Evolutionary conservation across 2,113 vertebrate genomes (phyloP).

Genomic region (Ellobius talpinus): DNA sequence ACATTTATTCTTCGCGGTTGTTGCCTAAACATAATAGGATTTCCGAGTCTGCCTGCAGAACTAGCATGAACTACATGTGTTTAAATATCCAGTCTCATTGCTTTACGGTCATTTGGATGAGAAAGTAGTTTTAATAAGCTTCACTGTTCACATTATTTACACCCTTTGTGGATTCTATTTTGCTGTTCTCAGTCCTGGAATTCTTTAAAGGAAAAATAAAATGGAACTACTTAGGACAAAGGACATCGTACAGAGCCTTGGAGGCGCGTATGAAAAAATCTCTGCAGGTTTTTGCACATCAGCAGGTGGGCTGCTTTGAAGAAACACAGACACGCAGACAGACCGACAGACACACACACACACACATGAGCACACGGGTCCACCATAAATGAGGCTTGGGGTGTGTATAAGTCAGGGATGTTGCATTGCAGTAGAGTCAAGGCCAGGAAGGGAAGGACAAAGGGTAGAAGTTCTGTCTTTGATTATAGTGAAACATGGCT

Average conservation of each 20-base stretch:
- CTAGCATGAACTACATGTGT: neutral
- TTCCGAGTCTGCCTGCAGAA: neutral
- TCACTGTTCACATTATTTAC: neutral
- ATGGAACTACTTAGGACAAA: neutral
- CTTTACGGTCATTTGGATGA: slow-evolving; percentile 34
- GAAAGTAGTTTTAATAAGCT: slow-evolving; percentile 51
- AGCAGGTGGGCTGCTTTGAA: neutral
- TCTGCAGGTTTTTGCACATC: neutral
- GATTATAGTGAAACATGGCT: neutral
- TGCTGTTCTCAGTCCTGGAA: neutral
- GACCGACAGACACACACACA: too few relatives aligned
- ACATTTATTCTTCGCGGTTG: neutral
- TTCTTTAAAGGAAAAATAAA: slow-evolving; percentile 18
- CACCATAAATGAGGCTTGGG: neutral
- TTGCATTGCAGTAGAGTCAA: neutral
- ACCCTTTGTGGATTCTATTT: slow-evolving; percentile 4
- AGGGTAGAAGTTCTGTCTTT: neutral
- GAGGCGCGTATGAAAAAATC: neutral
- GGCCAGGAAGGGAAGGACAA: neutral
- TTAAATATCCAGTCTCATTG: slow-evolving; percentile 42
- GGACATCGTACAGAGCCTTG: neutral
- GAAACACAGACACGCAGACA: too few relatives aligned
- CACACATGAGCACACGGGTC: too few relatives aligned
- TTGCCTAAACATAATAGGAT: neutral
- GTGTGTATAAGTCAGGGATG: neutral